These are phyloP conservation scores for Ophion costatus DNA, from an alignment of 2,888 invertebrate species.

Conservation along the genomic window DNA sequence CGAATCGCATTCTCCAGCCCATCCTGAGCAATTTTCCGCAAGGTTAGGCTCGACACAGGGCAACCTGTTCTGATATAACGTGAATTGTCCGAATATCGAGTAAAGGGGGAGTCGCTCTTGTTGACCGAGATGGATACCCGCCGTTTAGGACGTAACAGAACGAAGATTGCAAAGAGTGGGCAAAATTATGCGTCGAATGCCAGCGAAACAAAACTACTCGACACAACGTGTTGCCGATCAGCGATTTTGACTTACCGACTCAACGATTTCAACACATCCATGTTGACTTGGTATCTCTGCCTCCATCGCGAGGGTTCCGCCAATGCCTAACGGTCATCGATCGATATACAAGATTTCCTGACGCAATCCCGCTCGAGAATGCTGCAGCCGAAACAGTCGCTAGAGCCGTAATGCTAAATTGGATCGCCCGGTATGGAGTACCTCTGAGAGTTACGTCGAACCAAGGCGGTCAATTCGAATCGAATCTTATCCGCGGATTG, in stretches of 20 bases:
- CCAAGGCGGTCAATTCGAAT: slow-evolving; percentile 48
- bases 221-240: slow-evolving; percentile 30
- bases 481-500: neutral
- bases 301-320: slow-evolving; percentile 7
- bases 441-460: slow-evolving; percentile 24
- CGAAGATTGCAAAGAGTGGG: slow-evolving; percentile 72
- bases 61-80: too few relatives aligned
- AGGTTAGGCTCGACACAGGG: too few relatives aligned
- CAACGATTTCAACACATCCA: slow-evolving; percentile 46
- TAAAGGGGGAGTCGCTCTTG: too few relatives aligned
- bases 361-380: slow-evolving; percentile 33
- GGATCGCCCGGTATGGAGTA: slow-evolving; percentile 37
- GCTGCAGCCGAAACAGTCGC: slow-evolving; percentile 64
- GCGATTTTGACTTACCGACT: slow-evolving; percentile 15
- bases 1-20: too few relatives aligned
- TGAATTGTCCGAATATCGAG: too few relatives aligned
- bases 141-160: too few relatives aligned
- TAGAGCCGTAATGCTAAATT: slow-evolving; percentile 14
- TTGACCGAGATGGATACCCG: too few relatives aligned
- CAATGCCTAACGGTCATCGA: slow-evolving; percentile 47
- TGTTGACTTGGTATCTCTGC: slow-evolving; percentile 29
- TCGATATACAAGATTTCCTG: slow-evolving; percentile 35
- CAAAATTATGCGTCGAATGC: slow-evolving; percentile 16
- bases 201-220: slow-evolving; percentile 29
- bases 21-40: too few relatives aligned